Evolutionary conservation across 2,113 vertebrate species (phyloP), one percentile per base, ranked within the genome.

Genomic region (Podilymbus podiceps): DNA sequence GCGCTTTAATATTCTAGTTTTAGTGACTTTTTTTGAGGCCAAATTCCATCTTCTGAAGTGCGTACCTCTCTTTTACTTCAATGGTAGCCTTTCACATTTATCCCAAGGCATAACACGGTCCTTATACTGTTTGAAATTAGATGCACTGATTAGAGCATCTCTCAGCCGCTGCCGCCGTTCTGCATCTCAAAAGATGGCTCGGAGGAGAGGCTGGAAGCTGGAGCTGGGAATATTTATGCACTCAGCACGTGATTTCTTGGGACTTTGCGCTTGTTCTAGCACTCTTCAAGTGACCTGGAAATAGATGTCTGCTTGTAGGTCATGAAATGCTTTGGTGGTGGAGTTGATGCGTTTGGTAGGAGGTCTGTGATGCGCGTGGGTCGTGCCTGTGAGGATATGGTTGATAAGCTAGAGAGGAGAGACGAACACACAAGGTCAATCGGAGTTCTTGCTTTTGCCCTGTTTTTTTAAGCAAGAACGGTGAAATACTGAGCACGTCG

Each of bases 1-100:
- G 76, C 74, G 22, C 90, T 96, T 95, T 93, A 95, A 85, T 95
- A 81, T 74, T 97, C 76, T 38, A 69, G 62, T 69, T 94, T 93
- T 59, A 49, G 66, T 28, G 74, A 42, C 46, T 89, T 74, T 38
- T 93, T 64, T 87, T 42, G 49, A 90, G 89, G 87, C 90, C 86
- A 38, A 59, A 79, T 84, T 75, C 73, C 59, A 42, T 59, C 91
- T 83, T 96, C 81, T 91, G 92, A 96, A 93, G 92, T 49, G 27
- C 12, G 3, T 89, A 21, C 85, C 89, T 96, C 67, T 81, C 71
- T 95, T 8, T 77, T 6, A 94, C 69, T 95, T 95, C 96, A 93
- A 47, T 84, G 68, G 49, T 63, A 89, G 67, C 83, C 35, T 68
- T 73, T 85, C 82, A 69, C 24, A 1, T 90, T 90, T 96, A 68